phyloP scores from a whole-genome alignment of 2,888 invertebrate species.

The Brachypalpus laphriformis region DNA sequence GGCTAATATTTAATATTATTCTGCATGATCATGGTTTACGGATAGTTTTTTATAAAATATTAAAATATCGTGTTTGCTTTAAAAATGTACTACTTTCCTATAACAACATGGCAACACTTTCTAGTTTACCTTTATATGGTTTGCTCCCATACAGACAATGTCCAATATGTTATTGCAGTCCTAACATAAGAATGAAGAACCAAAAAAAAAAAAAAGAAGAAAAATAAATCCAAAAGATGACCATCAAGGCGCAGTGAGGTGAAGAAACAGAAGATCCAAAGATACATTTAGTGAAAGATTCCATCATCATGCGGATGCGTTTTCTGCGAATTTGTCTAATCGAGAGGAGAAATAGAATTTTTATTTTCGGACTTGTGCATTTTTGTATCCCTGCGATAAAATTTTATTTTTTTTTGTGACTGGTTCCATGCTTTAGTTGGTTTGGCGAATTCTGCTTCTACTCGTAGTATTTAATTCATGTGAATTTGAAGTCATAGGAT shows the following conservation, averaged over 20 bases:
- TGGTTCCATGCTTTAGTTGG: slow-evolving; percentile 40
- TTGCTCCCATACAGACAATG: not conserved
- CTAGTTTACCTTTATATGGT: not conserved
- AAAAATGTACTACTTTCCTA: too few species aligned
- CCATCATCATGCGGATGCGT: slow-evolving; percentile 77
- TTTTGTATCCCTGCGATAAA: slow-evolving; percentile 48
- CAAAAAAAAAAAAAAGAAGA: slow-evolving; percentile 9
- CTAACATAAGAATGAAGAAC: not conserved
- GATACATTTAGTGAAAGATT: slow-evolving; percentile 44
- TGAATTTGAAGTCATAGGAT: slow-evolving; percentile 68
- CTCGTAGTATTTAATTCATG: slow-evolving; percentile 70
- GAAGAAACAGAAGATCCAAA: slow-evolving; percentile 40
- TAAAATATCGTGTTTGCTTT: too few species aligned
- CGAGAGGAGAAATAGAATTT: slow-evolving; percentile 71
- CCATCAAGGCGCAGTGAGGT: slow-evolving; percentile 63
- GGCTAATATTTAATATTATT: too few species aligned
- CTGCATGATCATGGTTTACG: too few species aligned
- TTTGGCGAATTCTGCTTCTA: slow-evolving; percentile 66
- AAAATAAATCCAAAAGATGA: slow-evolving; percentile 7
- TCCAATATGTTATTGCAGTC: slow-evolving; percentile 10
- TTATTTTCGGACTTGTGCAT: slow-evolving; percentile 65
- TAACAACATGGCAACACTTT: not conserved
- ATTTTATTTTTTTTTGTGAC: not conserved
- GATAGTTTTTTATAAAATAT: too few species aligned
- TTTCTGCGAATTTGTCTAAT: slow-evolving; percentile 82